These are phyloP conservation scores for Idaea dimidiata DNA, from an alignment of 2,888 invertebrate genomes.

Conservation along the genomic window DNA sequence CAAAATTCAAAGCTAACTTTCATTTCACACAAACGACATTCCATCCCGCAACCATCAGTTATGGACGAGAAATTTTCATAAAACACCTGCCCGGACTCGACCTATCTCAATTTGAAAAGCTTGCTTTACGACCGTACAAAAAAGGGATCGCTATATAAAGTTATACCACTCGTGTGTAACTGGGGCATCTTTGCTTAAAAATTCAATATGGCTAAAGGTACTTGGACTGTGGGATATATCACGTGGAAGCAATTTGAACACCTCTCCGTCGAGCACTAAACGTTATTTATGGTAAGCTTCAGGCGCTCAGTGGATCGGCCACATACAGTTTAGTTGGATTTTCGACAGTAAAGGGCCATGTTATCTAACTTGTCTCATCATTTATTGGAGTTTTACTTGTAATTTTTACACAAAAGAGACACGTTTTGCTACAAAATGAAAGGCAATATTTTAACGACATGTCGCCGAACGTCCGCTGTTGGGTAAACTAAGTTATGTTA, in stretches of 20 bases:
- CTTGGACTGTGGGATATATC: conserved; percentile 68
- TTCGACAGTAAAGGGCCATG: conserved; percentile 49
- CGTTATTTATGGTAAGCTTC: conserved; percentile 76
- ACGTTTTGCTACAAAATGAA: background rate
- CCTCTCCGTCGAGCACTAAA: conserved; percentile 72
- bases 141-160: conserved; percentile 25
- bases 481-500: too few relatives aligned
- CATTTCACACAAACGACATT: conserved; percentile 29
- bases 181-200: conserved; percentile 64
- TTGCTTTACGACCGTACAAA: conserved; percentile 43
- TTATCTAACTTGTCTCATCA: conserved; percentile 39
- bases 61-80: conserved; percentile 46
- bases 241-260: conserved; percentile 77
- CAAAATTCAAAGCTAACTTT: conserved; percentile 28
- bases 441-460: conserved; percentile 10
- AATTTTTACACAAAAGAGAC: background rate
- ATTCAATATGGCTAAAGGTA: conserved; percentile 72
- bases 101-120: conserved; percentile 52
- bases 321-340: conserved; percentile 66
- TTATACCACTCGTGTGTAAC: conserved; percentile 24
- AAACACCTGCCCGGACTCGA: conserved; percentile 41
- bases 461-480: too few relatives aligned
- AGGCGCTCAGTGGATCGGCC: conserved; percentile 69
- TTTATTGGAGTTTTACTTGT: conserved; percentile 20
- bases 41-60: conserved; percentile 33